phyloP scores from a whole-genome alignment of 2,797 vertebrate species.

The Sandelia bainsii region DNA sequence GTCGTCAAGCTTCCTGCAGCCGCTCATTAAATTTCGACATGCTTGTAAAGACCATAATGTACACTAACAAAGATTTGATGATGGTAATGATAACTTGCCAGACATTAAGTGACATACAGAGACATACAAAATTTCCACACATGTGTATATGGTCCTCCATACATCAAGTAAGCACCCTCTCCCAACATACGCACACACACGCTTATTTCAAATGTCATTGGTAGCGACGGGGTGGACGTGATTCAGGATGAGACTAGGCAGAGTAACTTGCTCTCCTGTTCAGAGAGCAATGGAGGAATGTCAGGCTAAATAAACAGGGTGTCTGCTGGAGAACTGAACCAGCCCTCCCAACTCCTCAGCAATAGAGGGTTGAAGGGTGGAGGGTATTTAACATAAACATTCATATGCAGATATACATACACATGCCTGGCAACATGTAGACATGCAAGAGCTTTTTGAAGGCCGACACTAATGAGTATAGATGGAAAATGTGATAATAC shows the following conservation, averaged over 20 bases:
- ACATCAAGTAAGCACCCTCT: neutral
- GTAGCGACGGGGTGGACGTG: constrained; percentile 34
- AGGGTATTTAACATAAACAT: constrained; percentile 65
- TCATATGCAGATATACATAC: constrained; percentile 22
- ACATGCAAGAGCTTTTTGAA: constrained; percentile 14
- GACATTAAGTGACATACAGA: neutral
- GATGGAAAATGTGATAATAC: neutral
- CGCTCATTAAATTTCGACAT: constrained; percentile 22
- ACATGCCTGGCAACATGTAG: constrained; percentile 30
- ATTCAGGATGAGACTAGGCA: constrained; percentile 69
- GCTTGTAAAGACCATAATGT: constrained; percentile 4
- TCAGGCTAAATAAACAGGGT: constrained; percentile 80
- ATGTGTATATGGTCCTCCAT: neutral
- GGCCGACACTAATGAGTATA: constrained; percentile 18
- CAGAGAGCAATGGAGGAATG: constrained; percentile 68
- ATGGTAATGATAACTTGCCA: constrained; percentile 14
- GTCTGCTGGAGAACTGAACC: constrained; percentile 62
- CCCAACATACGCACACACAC: neutral
- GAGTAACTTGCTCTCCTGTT: constrained; percentile 40
- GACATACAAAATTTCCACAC: constrained; percentile 1
- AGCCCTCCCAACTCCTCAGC: constrained; percentile 50
- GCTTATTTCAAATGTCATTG: constrained; percentile 44
- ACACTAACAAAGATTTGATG: neutral
- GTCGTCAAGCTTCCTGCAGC: constrained; percentile 33
- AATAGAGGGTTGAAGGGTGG: constrained; percentile 5